phyloP scores from a whole-genome alignment of 92 coral and sea anemone genomes.

The Micromussa lordhowensis region DNA sequence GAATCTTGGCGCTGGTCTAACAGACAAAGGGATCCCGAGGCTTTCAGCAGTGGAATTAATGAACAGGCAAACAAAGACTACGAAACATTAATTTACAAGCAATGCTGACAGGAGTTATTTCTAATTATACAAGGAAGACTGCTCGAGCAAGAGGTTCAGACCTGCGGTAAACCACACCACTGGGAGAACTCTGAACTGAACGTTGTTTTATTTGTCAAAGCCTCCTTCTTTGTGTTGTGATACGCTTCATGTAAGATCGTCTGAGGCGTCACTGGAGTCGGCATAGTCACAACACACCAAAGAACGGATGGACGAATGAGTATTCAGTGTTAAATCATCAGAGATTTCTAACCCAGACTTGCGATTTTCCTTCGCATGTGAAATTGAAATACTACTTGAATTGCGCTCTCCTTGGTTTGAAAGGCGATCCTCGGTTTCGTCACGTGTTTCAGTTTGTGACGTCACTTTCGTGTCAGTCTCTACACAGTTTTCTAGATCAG shows the following conservation, averaged over 20 bases:
- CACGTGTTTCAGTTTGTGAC: background rate
- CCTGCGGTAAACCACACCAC: background rate
- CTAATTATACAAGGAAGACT: background rate
- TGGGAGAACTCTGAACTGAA: background rate
- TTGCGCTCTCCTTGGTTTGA: background rate
- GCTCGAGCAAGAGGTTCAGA: background rate
- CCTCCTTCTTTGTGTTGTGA: background rate
- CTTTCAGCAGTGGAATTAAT: background rate
- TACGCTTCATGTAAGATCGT: slow-evolving; percentile 14
- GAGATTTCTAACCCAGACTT: background rate
- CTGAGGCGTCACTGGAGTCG: slow-evolving; percentile 69
- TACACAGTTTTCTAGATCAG: background rate
- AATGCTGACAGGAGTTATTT: background rate
- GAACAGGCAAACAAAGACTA: background rate
- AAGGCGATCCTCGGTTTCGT: background rate
- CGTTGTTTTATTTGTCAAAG: background rate
- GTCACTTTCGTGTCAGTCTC: background rate
- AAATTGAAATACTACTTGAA: background rate
- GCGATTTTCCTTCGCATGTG: background rate
- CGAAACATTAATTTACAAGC: too few species aligned
- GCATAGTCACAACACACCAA: slow-evolving; percentile 67
- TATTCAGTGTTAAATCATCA: background rate
- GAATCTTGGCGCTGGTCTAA: background rate
- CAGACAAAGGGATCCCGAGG: background rate
- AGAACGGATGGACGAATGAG: background rate